Evolutionary conservation across 2,888 invertebrate genomes (phyloP).

Genomic region (Stenolophus ochropezus): DNA sequence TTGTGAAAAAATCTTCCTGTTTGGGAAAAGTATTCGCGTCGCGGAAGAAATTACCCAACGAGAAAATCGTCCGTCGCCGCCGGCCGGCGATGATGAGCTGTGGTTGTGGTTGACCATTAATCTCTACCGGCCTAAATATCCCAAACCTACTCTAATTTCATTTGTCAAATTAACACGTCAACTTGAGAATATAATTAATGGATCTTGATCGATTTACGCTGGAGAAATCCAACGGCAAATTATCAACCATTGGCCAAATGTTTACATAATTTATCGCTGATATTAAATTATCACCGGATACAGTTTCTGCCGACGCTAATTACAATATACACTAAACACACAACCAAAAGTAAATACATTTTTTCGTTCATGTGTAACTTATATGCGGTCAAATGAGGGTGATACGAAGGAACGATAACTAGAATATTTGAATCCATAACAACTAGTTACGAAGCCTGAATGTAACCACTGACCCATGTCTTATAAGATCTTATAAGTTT

Average conservation of each 20-base stretch:
- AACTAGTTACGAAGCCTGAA: too few species aligned
- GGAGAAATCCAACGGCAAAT: background rate
- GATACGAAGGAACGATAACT: too few species aligned
- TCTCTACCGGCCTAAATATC: conserved; percentile 36
- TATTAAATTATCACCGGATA: background rate
- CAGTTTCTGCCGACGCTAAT: background rate
- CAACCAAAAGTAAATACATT: background rate
- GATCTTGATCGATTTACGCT: conserved; percentile 21
- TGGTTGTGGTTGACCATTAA: conserved; percentile 41
- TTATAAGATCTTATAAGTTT: too few species aligned
- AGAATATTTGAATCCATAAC: too few species aligned
- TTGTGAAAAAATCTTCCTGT: background rate
- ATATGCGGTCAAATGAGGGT: too few species aligned
- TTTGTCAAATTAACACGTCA: conserved; percentile 49
- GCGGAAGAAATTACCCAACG: background rate
- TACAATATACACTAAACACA: background rate
- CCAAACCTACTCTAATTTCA: conserved; percentile 42
- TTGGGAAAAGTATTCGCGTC: background rate
- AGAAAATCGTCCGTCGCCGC: background rate
- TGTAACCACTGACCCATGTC: too few species aligned
- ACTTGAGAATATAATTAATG: conserved; percentile 37
- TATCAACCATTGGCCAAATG: background rate
- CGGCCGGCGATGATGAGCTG: background rate
- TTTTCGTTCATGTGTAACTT: too few species aligned
- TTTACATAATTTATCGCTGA: background rate